Base-by-base conservation (phyloP, 1,140 invertebrate genomes). In the Physella acuta region DNA sequence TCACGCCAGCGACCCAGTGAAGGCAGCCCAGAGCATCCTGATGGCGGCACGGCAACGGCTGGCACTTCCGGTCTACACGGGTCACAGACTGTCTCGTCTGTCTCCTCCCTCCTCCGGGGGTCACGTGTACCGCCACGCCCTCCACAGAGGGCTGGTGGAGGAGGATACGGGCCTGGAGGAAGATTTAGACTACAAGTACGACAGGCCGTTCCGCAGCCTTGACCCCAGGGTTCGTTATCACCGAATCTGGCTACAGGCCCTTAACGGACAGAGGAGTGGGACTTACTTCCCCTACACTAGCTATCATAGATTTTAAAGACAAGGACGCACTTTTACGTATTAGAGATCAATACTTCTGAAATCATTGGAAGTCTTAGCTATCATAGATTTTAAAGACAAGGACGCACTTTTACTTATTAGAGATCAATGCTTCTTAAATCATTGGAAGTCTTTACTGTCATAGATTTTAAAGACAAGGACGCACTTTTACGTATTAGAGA, bases 41-140 rank as follows among this genome's bases (percentile, higher is more conserved):
- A 51, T 69, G 30, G 75, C 75, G 1, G 76, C 77, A n/a, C 71
- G 79, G 26, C 74, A 76, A 61, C 79, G 79, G 64, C 55, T 78
- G 36, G 68, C 75, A 3, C 67, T 68, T 36, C 65, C 71, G 0
- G 53, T 63, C 49, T 53, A 53, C 44, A 51, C 49, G 20, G 44
- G 62, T 3, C n/a, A 39, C 51, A 17, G 51, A 58, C 51, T 49
- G 55, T 36, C 39, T 49, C 70, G 30, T 58, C 65, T 34, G n/a
- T 51, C 39, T 49, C 39, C 60, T 14, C 17, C 64, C 24, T 33
- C 58, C 8, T 55, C 26, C 30, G 33, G 31, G 16, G 51, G 31
- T 33, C 28, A 53, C 33, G n/a, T 26, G 28, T 30, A 53, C 58
- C 20, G 53, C n/a, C 26, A 34, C 39, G 17, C 24, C n/a, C 24